Percentiles rank a stretch among this genome's conserved stretches.
phyloP scores from a whole-genome alignment of 2,888 invertebrate genomes.

The Exocentrus adspersus region DNA sequence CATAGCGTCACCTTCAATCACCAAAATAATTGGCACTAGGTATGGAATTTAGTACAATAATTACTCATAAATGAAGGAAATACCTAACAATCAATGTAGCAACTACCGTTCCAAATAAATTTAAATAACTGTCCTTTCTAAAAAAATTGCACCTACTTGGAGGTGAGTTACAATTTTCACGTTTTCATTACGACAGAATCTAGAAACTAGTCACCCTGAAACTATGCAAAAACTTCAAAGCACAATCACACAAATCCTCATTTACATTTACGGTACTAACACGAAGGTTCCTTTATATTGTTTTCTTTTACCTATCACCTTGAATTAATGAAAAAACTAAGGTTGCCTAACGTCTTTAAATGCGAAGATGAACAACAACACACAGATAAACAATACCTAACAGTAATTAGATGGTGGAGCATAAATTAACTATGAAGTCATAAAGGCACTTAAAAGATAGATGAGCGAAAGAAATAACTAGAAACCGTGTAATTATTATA shows the following conservation, averaged over 20 bases:
- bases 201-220: background rate
- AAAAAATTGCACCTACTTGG: no score
- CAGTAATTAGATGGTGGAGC: background rate
- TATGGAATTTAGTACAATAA: no score
- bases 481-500: background rate
- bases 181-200: no score
- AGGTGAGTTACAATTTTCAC: no score
- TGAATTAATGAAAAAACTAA: constrained; percentile 4
- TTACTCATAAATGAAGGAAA: background rate
- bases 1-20: no score
- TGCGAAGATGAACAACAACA: background rate
- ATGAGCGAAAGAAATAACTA: background rate
- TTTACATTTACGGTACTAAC: constrained; percentile 8
- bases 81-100: background rate
- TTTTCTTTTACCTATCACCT: constrained; percentile 1
- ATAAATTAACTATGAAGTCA: background rate
- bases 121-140: no score
- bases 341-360: background rate
- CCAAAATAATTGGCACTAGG: no score
- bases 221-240: no score
- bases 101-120: background rate
- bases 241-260: no score
- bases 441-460: background rate
- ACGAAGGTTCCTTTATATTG: constrained; percentile 10
- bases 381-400: constrained; percentile 5